Evolutionary conservation across 1,140 invertebrate genomes (phyloP).

Genomic region (Tribolium castaneum): DNA sequence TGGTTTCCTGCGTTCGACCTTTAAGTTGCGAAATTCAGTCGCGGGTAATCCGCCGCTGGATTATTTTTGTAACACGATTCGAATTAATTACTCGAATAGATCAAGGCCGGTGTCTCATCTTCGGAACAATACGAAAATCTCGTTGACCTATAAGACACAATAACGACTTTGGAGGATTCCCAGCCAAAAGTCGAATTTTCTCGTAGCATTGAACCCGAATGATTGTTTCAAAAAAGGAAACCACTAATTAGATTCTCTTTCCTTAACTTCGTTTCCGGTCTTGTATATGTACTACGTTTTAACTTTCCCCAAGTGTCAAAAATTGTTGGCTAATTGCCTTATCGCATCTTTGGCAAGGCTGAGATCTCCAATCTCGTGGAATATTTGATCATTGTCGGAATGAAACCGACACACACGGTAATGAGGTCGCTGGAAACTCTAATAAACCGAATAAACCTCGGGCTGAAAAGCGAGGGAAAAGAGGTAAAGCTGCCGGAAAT

Average conservation of each 20-base stretch:
- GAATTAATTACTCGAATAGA: conserved; percentile 12
- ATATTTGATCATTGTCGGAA: neutral
- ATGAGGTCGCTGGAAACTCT: neutral
- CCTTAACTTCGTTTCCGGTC: neutral
- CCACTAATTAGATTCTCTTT: neutral
- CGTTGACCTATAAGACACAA: neutral
- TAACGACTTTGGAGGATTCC: too few relatives aligned
- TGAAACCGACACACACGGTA: neutral
- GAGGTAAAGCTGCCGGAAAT: neutral
- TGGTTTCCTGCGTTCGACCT: conserved; percentile 28
- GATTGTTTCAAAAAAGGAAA: conserved; percentile 5
- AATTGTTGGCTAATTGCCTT: neutral
- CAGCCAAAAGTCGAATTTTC: neutral
- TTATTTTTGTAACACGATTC: conserved; percentile 4
- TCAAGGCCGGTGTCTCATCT: conserved; percentile 18
- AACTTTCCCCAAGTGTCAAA: neutral
- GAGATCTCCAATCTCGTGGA: neutral
- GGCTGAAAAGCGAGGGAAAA: neutral
- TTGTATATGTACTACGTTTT: neutral
- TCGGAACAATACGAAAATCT: neutral
- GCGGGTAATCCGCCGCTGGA: neutral
- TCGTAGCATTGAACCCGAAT: neutral
- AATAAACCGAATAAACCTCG: neutral
- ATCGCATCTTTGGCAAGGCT: neutral
- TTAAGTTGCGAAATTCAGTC: conserved; percentile 20